Conservation (phyloP, 2,888 invertebrate species). For the Archaeoteleia sp. region DNA sequence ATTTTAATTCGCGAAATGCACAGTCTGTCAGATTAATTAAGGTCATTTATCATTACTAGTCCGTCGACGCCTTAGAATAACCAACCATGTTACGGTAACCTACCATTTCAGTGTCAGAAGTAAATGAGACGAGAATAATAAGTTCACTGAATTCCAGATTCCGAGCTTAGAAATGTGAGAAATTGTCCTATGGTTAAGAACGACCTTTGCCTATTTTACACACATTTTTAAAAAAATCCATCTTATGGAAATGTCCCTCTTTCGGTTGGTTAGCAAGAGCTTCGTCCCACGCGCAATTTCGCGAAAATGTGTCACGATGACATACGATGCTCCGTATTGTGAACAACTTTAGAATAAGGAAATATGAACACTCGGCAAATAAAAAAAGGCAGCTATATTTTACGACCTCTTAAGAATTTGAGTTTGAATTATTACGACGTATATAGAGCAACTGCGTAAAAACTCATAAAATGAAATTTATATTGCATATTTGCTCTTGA, state of each 20-base stretch:
- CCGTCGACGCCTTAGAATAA: not conserved
- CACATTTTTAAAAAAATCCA: constrained; percentile 25
- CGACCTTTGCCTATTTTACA: not conserved
- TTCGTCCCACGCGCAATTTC: constrained; percentile 48
- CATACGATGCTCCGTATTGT: constrained; percentile 25
- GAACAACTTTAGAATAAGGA: constrained; percentile 21
- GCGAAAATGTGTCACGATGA: constrained; percentile 46
- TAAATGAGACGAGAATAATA: not conserved
- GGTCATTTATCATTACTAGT: constrained; percentile 13
- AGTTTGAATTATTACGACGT: too few species aligned
- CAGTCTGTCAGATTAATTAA: constrained; percentile 16
- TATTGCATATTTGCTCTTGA: too few species aligned
- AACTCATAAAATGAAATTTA: too few species aligned
- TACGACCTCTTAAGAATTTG: too few species aligned
- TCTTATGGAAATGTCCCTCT: constrained; percentile 25
- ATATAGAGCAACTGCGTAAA: too few species aligned
- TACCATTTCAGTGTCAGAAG: not conserved
- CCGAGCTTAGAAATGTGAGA: too few species aligned
- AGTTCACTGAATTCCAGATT: too few species aligned
- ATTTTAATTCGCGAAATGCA: not conserved
- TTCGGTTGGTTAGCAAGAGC: constrained; percentile 28
- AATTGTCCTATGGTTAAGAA: too few species aligned
- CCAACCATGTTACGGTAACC: not conserved
- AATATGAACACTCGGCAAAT: too few species aligned
- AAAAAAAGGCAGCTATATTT: too few species aligned